phyloP scores from a whole-genome alignment of 2,113 vertebrate species.

The Catagonus wagneri region DNA sequence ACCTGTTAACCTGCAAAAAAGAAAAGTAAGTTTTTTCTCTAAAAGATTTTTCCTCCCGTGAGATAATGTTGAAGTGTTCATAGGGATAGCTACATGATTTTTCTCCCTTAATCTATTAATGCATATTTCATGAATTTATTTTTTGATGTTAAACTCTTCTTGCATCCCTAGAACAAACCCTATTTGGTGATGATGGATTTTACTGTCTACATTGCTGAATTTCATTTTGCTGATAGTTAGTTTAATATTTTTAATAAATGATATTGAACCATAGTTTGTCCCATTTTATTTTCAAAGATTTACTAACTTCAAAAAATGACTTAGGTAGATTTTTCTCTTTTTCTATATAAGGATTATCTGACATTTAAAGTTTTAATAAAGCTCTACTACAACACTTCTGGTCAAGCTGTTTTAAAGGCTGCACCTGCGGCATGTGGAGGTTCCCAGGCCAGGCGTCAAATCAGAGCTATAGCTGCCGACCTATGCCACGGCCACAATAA shows the following conservation, averaged over 20 bases:
- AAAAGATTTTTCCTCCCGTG: neutral
- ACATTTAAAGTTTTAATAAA: neutral
- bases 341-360: neutral
- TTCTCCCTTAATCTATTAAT: neutral
- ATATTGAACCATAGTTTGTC: neutral
- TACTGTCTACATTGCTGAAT: neutral
- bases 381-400: neutral
- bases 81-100: neutral
- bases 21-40: no score
- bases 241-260: slow-evolving; percentile 8
- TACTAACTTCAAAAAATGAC: neutral
- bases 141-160: neutral
- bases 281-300: slow-evolving; percentile 11
- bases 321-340: neutral
- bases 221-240: neutral
- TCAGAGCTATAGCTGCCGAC: no score
- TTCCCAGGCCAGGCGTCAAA: no score
- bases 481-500: no score
- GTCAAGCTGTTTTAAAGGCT: neutral
- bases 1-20: no score
- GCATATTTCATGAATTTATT: neutral
- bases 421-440: no score
- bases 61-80: neutral
- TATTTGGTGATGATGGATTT: neutral
- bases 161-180: neutral